phyloP scores from a whole-genome alignment of 2,113 vertebrate species.

The Ammodytes marinus region DNA sequence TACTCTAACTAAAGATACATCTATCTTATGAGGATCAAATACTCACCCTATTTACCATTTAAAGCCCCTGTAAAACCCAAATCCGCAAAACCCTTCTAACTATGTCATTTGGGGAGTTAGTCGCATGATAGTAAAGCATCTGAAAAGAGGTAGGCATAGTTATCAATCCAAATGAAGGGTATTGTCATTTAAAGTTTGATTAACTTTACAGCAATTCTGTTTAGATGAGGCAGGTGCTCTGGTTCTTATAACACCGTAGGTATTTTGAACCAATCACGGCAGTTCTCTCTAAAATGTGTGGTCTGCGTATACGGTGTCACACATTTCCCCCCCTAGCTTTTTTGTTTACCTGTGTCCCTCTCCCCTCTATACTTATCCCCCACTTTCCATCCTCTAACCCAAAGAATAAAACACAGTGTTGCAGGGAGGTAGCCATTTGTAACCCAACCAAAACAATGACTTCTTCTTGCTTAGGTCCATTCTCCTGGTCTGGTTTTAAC shows the following conservation, averaged over 20 bases:
- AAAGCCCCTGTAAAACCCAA: no score
- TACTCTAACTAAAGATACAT: background rate
- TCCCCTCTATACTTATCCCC: conserved; percentile 28
- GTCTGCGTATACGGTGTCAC: conserved; percentile 2
- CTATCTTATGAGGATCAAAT: background rate
- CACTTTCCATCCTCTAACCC: conserved; percentile 32
- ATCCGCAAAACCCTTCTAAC: no score
- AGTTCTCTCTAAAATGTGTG: background rate
- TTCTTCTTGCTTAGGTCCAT: conserved; percentile 46
- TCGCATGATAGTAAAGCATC: no score
- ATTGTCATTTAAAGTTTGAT: no score
- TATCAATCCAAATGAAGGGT: no score
- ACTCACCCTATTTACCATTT: background rate
- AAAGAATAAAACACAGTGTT: conserved; percentile 58
- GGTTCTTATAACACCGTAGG: no score
- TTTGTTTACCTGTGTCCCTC: conserved; percentile 29
- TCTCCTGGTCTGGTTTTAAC: conserved; percentile 66
- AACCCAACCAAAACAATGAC: conserved; percentile 33
- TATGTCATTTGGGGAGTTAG: no score
- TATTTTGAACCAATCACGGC: conserved; percentile 10
- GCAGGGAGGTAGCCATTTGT: conserved; percentile 33
- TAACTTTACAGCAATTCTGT: no score
- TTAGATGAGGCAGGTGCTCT: no score
- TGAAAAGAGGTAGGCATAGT: no score
- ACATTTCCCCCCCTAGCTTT: conserved; percentile 10